phyloP scores from a whole-genome alignment of 2,888 invertebrate species.

The Cacoxenus indagator region DNA sequence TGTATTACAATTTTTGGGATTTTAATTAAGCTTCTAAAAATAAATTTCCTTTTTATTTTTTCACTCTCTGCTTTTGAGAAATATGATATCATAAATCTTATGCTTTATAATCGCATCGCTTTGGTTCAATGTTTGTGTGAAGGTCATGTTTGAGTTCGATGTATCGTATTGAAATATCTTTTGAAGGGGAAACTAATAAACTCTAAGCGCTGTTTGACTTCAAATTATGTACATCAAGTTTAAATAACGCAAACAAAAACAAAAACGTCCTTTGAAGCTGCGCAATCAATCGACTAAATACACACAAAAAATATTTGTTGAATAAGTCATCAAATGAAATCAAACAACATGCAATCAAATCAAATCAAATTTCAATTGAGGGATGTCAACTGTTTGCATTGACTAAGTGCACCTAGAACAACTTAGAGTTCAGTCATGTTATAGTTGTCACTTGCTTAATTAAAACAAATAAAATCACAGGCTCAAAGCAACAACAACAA shows the following conservation, averaged over 20 bases:
- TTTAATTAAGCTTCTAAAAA: constrained; percentile 5
- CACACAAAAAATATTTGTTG: too few relatives aligned
- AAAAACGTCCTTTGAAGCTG: too few relatives aligned
- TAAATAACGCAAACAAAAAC: too few relatives aligned
- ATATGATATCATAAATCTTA: constrained; percentile 15
- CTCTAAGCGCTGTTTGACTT: neutral
- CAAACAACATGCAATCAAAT: neutral
- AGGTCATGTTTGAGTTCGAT: neutral
- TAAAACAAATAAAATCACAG: constrained; percentile 1
- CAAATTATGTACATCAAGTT: too few relatives aligned
- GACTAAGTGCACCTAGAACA: neutral
- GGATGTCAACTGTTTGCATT: neutral
- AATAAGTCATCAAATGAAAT: too few relatives aligned
- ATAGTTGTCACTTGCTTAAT: neutral
- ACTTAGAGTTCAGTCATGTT: neutral
- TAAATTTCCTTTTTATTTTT: neutral
- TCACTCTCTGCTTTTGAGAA: neutral
- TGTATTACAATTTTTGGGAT: constrained; percentile 12
- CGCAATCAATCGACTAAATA: too few relatives aligned
- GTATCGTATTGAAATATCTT: neutral
- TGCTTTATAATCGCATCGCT: constrained; percentile 13
- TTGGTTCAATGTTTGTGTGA: neutral
- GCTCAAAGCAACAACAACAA: neutral
- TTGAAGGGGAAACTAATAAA: neutral
- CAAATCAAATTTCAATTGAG: neutral